A percentile compares a stretch with the other conserved stretches of the same genome.
phyloP scores from a whole-genome alignment of 2,888 invertebrate species.

The Platypus cylindrus region DNA sequence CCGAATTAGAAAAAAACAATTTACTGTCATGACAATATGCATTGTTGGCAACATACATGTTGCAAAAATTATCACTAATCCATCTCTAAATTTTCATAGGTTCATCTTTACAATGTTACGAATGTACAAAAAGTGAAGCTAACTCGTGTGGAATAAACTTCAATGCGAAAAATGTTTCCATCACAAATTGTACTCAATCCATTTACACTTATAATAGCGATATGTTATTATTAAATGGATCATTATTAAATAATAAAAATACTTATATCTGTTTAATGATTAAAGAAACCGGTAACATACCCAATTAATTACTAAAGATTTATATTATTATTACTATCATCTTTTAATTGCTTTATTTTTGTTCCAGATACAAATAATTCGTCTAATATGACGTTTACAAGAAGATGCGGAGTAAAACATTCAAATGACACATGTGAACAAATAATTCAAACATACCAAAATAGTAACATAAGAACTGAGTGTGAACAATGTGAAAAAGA shows the following conservation, averaged over 20 bases:
- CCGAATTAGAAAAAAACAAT: too few relatives aligned
- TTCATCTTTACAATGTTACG: slow-evolving; percentile 9
- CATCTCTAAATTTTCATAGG: slow-evolving; percentile 5
- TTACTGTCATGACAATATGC: too few relatives aligned
- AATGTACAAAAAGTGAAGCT: slow-evolving; percentile 11
- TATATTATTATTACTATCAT: background rate
- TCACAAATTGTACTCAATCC: slow-evolving; percentile 8
- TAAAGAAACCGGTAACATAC: slow-evolving; percentile 12
- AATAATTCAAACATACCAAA: slow-evolving; percentile 3
- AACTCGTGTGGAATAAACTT: slow-evolving; percentile 7
- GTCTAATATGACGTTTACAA: slow-evolving; percentile 3
- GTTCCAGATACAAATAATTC: slow-evolving; percentile 1
- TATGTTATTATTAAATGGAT: background rate
- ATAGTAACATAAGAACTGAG: slow-evolving; percentile 4
- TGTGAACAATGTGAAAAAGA: slow-evolving; percentile 11
- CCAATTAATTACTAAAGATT: background rate
- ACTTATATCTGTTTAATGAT: slow-evolving; percentile 8
- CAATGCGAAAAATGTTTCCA: slow-evolving; percentile 1
- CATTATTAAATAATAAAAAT: background rate
- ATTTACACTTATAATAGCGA: slow-evolving; percentile 9
- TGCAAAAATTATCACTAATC: too few relatives aligned
- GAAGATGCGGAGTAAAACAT: slow-evolving; percentile 11
- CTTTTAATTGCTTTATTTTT: background rate
- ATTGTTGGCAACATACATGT: too few relatives aligned
- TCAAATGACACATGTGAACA: slow-evolving; percentile 12